A percentile compares a stretch with the other conserved stretches of the same genome.
phyloP scores from a whole-genome alignment of 2,113 vertebrate genomes.

The Bubo blakistoni region DNA sequence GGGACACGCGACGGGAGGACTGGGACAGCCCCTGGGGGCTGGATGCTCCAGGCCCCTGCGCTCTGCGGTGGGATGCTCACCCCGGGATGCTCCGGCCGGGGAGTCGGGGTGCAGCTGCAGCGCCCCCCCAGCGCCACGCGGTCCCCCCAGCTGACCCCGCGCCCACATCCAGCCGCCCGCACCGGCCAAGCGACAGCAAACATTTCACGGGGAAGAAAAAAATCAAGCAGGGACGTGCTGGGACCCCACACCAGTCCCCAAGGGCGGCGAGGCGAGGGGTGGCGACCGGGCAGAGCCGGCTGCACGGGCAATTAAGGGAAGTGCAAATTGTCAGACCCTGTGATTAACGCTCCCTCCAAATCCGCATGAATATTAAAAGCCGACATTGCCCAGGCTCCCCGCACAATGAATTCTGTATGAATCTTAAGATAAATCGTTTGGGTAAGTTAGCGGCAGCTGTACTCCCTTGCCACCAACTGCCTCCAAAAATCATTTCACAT shows the following conservation, averaged over 20 bases:
- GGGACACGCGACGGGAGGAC: accelerated
- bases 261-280: background rate
- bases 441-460: constrained; percentile 78
- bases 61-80: background rate
- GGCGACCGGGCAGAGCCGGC: background rate
- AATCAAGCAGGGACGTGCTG: background rate
- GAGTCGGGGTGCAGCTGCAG: accelerated
- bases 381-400: constrained; percentile 73
- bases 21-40: background rate
- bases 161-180: background rate
- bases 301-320: constrained; percentile 66
- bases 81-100: accelerated
- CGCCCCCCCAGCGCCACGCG: background rate
- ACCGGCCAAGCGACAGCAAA: accelerated
- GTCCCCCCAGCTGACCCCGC: accelerated
- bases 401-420: constrained; percentile 80
- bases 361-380: constrained; percentile 86
- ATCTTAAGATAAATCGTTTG: constrained; percentile 82
- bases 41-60: background rate
- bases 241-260: background rate
- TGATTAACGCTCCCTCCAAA: constrained; percentile 74
- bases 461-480: constrained; percentile 69
- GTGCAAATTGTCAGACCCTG: constrained; percentile 70
- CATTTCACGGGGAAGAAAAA: background rate
- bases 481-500: constrained; percentile 60